These are phyloP conservation scores for Corythaixoides concolor DNA, from an alignment of 2,113 vertebrate species.

Conservation along the genomic window DNA sequence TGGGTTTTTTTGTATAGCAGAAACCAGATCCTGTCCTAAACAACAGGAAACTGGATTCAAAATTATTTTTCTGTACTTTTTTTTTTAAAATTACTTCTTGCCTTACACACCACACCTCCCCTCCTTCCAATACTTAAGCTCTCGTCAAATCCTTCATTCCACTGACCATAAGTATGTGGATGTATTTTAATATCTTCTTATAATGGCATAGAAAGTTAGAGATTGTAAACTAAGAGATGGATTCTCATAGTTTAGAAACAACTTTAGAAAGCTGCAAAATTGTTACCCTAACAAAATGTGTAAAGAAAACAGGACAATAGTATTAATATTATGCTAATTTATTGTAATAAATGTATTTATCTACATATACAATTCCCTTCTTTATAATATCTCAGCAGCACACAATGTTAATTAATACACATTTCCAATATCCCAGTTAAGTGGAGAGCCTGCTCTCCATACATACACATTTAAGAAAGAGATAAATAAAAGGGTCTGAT, in stretches of 20 bases:
- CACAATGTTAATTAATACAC: neutral
- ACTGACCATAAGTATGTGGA: neutral
- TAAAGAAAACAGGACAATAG: neutral
- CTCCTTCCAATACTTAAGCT: neutral
- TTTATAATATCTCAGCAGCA: neutral
- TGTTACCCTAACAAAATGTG: neutral
- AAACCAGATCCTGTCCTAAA: neutral
- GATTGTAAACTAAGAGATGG: neutral
- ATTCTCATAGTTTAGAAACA: neutral
- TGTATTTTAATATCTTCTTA: neutral
- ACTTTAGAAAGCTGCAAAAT: neutral
- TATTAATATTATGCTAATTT: neutral
- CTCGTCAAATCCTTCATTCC: neutral
- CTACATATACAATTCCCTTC: neutral
- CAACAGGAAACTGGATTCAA: neutral
- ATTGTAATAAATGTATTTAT: neutral
- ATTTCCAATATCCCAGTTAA: neutral
- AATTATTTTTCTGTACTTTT: neutral
- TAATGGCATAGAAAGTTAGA: neutral
- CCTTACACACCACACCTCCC: too few relatives aligned
- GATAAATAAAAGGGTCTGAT: neutral
- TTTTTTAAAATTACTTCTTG: neutral
- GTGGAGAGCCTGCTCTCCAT: neutral
- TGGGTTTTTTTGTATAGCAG: neutral
- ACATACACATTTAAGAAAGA: neutral